A percentile compares a stretch with the other conserved stretches of the same genome.
Evolutionary conservation across 2,113 vertebrate genomes (phyloP).

Genomic region (Prochilodus magdalenae): DNA sequence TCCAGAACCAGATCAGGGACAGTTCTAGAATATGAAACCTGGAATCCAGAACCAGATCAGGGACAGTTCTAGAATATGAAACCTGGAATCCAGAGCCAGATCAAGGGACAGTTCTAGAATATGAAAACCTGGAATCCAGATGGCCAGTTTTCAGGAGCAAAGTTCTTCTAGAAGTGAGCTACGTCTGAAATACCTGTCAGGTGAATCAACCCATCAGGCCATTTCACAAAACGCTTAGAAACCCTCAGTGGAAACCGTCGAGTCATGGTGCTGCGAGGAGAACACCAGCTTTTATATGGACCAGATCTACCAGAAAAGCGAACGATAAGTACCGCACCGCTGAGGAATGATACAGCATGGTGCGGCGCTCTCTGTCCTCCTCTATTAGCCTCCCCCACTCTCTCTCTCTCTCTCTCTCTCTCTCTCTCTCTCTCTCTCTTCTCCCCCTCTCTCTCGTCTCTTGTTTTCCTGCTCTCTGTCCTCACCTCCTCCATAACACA

Average conservation of each 20-base stretch:
- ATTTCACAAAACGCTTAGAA: conserved; percentile 30
- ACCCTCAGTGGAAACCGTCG: neutral
- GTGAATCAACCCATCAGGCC: too few species aligned
- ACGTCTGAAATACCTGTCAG: too few species aligned
- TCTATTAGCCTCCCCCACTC: conserved; percentile 12
- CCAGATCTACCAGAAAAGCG: neutral
- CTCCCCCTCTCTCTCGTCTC: conserved; percentile 36
- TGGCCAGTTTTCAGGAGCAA: too few species aligned
- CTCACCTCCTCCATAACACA: conserved; percentile 65
- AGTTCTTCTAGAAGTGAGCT: too few species aligned
- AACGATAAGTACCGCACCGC: neutral
- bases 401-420: neutral
- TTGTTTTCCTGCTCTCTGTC: conserved; percentile 55
- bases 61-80: too few species aligned
- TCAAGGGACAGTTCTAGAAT: too few species aligned
- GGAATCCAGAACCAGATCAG: too few species aligned
- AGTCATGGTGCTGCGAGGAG: neutral
- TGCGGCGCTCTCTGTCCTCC: conserved; percentile 12
- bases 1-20: too few species aligned
- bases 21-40: too few species aligned
- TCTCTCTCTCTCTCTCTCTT: conserved; percentile 2
- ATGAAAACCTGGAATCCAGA: too few species aligned
- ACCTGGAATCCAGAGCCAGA: too few species aligned
- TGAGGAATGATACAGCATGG: too few species aligned
- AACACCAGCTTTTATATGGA: neutral